Percentiles rank a stretch among this genome's conserved stretches.
These are phyloP conservation scores for Gonatopus flavifemur DNA, from an alignment of 1,140 invertebrate genomes.

Conservation along the genomic window DNA sequence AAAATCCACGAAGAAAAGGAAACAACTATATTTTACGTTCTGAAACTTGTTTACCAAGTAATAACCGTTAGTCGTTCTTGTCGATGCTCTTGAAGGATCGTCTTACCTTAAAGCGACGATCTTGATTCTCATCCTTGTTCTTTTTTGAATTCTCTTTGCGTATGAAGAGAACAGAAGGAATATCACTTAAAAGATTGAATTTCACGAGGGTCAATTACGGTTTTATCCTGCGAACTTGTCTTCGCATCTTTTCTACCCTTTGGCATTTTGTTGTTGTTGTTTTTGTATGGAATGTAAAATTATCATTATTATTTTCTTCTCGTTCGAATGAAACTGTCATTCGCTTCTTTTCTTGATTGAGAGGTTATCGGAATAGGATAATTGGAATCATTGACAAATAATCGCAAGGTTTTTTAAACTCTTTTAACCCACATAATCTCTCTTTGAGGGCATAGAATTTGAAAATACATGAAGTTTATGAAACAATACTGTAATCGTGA, in stretches of 20 bases:
- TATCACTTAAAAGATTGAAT: conserved; percentile 27
- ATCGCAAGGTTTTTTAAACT: no score
- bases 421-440: no score
- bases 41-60: conserved; percentile 32
- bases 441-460: no score
- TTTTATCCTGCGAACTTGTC: neutral
- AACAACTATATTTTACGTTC: conserved; percentile 1
- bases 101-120: conserved; percentile 26
- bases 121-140: conserved; percentile 1
- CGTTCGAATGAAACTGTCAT: no score
- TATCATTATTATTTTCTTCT: no score
- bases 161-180: conserved; percentile 13
- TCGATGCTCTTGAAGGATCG: conserved; percentile 22
- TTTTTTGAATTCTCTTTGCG: conserved; percentile 2
- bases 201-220: conserved; percentile 37
- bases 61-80: conserved; percentile 11
- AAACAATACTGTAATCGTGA: no score
- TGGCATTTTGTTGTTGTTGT: no score
- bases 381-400: no score
- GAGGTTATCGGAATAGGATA: no score
- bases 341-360: no score
- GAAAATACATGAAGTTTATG: no score
- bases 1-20: neutral
- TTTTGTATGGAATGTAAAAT: no score
- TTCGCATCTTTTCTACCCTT: conserved; percentile 7